Evolutionary conservation across 2,797 vertebrate species (phyloP).

Genomic region (Melanogrammus aeglefinus): DNA sequence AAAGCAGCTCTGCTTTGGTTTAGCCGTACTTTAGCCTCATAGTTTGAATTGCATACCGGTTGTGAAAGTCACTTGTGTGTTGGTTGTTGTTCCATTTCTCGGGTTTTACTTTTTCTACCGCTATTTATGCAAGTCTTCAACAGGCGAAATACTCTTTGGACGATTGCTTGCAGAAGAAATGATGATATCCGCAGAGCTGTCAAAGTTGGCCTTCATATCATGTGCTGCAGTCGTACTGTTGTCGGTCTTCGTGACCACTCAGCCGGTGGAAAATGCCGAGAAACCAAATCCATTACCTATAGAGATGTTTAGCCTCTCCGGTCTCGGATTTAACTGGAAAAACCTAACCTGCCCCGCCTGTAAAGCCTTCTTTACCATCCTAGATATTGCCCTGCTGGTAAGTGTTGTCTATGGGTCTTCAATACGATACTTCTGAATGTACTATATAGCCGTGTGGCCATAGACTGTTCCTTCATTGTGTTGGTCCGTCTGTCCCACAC

Average conservation of each 20-base stretch:
- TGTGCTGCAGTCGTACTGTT: slow-evolving; percentile 25
- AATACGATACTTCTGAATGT: not conserved
- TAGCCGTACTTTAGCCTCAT: too few species aligned
- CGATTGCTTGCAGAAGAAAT: not conserved
- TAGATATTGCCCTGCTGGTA: slow-evolving; percentile 77
- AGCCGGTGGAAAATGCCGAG: slow-evolving; percentile 30
- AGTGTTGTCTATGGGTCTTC: slow-evolving; percentile 14
- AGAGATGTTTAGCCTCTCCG: slow-evolving; percentile 25
- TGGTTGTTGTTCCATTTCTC: not conserved
- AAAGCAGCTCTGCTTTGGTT: too few species aligned
- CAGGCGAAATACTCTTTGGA: not conserved
- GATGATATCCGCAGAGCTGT: not conserved
- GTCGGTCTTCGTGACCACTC: slow-evolving; percentile 33
- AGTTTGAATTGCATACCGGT: not conserved
- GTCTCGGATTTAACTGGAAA: slow-evolving; percentile 63
- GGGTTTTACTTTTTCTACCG: not conserved
- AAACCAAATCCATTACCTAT: slow-evolving; percentile 23
- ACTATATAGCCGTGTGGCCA: not conserved
- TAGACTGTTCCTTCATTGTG: not conserved
- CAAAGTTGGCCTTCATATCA: not conserved
- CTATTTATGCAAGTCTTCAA: not conserved
- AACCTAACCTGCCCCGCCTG: slow-evolving; percentile 72
- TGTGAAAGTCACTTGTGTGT: not conserved
- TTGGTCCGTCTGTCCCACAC: slow-evolving; percentile 14
- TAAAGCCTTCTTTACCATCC: slow-evolving; percentile 65